Evolutionary conservation across 2,113 vertebrate genomes (phyloP).

Genomic region (Melanerpes formicivorus): DNA sequence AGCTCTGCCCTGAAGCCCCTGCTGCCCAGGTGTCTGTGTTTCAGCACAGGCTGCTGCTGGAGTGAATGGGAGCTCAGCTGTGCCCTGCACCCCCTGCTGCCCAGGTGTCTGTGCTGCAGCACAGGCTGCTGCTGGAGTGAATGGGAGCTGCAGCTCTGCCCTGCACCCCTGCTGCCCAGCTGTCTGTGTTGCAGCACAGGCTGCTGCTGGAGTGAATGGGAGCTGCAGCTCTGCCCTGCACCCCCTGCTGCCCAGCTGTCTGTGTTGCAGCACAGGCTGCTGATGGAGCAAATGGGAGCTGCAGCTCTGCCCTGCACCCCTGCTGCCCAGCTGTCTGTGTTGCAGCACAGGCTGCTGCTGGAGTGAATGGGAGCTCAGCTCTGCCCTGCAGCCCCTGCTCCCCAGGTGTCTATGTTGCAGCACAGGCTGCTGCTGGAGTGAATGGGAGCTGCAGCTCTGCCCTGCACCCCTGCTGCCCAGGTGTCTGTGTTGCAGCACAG

Average conservation of each 20-base stretch:
- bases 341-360: fast-evolving
- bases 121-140: fast-evolving
- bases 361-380: too few relatives aligned
- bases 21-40: fast-evolving
- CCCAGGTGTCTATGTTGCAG: fast-evolving
- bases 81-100: fast-evolving
- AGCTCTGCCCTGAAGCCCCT: fast-evolving
- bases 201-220: too few relatives aligned
- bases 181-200: fast-evolving
- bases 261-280: fast-evolving
- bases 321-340: fast-evolving
- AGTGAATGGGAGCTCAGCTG: background rate
- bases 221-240: background rate
- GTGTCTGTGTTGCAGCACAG: fast-evolving
- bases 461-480: too few relatives aligned
- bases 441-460: background rate
- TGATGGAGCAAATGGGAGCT: too few relatives aligned
- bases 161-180: fast-evolving
- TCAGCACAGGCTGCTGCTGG: fast-evolving
- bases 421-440: fast-evolving
- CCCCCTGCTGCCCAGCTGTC: fast-evolving
- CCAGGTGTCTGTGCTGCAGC: fast-evolving
- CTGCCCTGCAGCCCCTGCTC: fast-evolving
- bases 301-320: fast-evolving
- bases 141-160: background rate